Base-by-base conservation (phyloP, 2,888 invertebrate genomes). In the Agelastica alni region DNA sequence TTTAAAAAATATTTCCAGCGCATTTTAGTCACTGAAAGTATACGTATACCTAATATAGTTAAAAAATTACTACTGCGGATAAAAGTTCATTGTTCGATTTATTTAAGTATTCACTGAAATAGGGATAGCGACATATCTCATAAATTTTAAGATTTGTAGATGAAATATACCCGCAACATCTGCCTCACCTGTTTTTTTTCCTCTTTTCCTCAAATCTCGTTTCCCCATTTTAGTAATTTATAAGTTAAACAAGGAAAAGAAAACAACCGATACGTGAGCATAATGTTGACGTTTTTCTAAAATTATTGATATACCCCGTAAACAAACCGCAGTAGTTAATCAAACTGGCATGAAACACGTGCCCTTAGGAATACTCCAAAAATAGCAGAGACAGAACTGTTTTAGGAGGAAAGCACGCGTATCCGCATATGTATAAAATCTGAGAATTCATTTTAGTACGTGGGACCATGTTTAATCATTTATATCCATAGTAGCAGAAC, bases 371-470 rank as follows among this genome's bases (percentile, higher is more conserved):
- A 57, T 63, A 58, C 57, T 67, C 67, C 64, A 59, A 59, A 67
- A 70, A 70, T 70, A 70, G 66, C 53, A 62, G 61, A 65, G 67
- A 66, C 67, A 64, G 64, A 67, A 65, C 65, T 59, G 64, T 61
- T 62, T 59, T 61, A 63, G 60, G 62, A 63, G 63, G 65, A 68
- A 69, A 65, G 56, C 64, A 63, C 65, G 62, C 62, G 60, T 66
- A 64, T 65, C 65, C 67, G 57, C 63, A 65, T 65, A 67, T 65
- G 64, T 62, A 62, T 59, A 66, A 65, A 69, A 68, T 67, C 22
- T 30, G 12, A 7, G 30, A 20, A 16, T 14, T 37, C 13, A 10
- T 22, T 30, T 30, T 41, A 41, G 49, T 49, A 30, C 10, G 9
- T 41, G 49, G 16, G 49, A 34, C 16, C n/a, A 16, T 16, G n/a